These are phyloP conservation scores for Odontothrips loti DNA, from an alignment of 2,888 invertebrate species.

Conservation along the genomic window DNA sequence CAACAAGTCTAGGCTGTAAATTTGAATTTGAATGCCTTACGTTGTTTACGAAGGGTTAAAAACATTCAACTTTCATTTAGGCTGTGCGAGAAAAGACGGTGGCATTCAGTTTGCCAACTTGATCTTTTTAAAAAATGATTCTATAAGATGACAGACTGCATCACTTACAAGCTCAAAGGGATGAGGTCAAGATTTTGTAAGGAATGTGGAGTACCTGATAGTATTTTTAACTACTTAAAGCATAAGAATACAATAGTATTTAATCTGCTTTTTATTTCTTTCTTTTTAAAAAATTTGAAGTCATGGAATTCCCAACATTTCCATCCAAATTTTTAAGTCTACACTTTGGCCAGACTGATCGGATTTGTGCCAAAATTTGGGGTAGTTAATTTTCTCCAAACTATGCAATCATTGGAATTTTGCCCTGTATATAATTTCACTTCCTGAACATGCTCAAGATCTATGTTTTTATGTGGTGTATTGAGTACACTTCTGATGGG, in stretches of 20 bases:
- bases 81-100: not conserved
- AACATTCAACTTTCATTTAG: not conserved
- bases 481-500: too few species aligned
- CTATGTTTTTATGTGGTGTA: too few species aligned
- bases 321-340: not conserved
- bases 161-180: constrained; percentile 4
- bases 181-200: not conserved
- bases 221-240: constrained; percentile 25
- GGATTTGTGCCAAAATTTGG: constrained; percentile 1
- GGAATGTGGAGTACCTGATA: constrained; percentile 20
- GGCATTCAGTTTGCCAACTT: not conserved
- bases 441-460: too few species aligned
- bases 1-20: not conserved
- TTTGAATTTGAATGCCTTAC: not conserved
- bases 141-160: constrained; percentile 8
- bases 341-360: not conserved
- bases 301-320: not conserved
- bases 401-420: too few species aligned
- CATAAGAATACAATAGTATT: not conserved
- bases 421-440: too few species aligned
- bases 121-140: not conserved
- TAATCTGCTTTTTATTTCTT: not conserved
- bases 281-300: not conserved
- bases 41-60: not conserved
- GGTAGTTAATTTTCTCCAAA: not conserved